A percentile compares a stretch with the other conserved stretches of the same genome.
Conservation (phyloP, 2,797 vertebrate genomes). For the Urosaurus nigricauda region DNA sequence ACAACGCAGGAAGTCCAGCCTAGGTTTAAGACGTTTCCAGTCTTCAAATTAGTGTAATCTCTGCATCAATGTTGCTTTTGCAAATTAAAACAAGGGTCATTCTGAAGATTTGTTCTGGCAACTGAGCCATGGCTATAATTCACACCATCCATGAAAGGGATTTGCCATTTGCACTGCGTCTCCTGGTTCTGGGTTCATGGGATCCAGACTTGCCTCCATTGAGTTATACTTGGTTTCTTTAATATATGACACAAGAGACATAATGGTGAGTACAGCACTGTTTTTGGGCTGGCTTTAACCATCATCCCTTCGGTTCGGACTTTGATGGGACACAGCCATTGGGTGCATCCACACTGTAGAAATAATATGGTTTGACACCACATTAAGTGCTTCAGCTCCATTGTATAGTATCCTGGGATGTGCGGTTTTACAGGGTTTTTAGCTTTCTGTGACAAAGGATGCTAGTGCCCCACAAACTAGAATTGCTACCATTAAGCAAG, state of each 20-base stretch:
- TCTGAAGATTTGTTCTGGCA: slow-evolving; percentile 48
- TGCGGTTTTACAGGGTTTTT: too few species aligned
- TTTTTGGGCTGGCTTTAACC: background rate
- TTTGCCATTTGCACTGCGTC: slow-evolving; percentile 15
- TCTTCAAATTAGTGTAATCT: background rate
- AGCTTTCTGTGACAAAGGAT: too few species aligned
- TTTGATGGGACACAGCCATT: background rate
- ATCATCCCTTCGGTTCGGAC: background rate
- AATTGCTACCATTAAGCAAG: too few species aligned
- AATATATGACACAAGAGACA: background rate
- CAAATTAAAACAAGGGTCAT: slow-evolving; percentile 38
- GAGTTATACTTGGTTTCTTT: background rate
- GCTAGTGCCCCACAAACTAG: too few species aligned
- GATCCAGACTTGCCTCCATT: background rate
- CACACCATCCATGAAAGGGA: slow-evolving; percentile 53
- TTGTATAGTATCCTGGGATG: too few species aligned
- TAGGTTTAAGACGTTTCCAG: background rate
- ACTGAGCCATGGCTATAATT: slow-evolving; percentile 55
- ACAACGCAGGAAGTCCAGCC: background rate
- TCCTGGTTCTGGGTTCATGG: slow-evolving; percentile 32
- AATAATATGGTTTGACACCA: too few species aligned
- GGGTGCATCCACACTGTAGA: too few species aligned
- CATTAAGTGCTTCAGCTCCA: too few species aligned
- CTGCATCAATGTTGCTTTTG: slow-evolving; percentile 26
- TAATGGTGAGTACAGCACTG: background rate